Percentiles rank a stretch among this genome's conserved stretches.
These are phyloP conservation scores for Ailuropoda melanoleuca DNA, from an alignment of 2,113 vertebrate species.

Conservation along the genomic window DNA sequence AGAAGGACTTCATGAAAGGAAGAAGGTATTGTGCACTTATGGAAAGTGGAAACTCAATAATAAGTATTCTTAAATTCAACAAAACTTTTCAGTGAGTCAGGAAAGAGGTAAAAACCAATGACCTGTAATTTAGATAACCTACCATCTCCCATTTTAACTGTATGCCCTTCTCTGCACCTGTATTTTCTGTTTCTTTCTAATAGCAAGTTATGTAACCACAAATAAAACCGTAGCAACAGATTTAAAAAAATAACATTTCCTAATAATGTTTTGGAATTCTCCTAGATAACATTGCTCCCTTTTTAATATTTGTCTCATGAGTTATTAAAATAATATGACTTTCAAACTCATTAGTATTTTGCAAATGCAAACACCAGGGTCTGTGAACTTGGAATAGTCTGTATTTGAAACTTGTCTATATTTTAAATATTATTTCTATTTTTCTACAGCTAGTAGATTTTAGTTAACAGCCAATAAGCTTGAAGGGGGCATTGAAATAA, in stretches of 20 bases:
- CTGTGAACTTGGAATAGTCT: background rate
- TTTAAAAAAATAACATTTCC: constrained; percentile 6
- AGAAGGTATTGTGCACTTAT: background rate
- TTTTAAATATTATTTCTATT: background rate
- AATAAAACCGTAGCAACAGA: background rate
- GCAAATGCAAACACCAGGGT: background rate
- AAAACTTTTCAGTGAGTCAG: background rate
- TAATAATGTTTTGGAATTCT: background rate
- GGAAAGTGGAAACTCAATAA: background rate
- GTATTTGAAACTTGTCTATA: background rate
- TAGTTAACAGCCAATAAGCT: background rate
- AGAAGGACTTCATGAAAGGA: background rate
- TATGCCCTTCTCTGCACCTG: background rate
- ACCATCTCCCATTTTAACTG: background rate
- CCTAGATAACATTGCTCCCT: background rate
- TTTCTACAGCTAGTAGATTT: background rate
- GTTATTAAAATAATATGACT: background rate
- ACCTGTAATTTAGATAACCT: background rate
- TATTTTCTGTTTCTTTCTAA: background rate
- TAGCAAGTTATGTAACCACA: background rate
- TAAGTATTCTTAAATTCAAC: background rate
- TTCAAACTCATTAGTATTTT: constrained; percentile 30
- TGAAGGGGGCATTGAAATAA: background rate
- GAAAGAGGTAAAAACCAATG: background rate
- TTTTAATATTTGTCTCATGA: background rate